phyloP scores from a whole-genome alignment of 2,113 vertebrate genomes.

The Peromyscus californicus region DNA sequence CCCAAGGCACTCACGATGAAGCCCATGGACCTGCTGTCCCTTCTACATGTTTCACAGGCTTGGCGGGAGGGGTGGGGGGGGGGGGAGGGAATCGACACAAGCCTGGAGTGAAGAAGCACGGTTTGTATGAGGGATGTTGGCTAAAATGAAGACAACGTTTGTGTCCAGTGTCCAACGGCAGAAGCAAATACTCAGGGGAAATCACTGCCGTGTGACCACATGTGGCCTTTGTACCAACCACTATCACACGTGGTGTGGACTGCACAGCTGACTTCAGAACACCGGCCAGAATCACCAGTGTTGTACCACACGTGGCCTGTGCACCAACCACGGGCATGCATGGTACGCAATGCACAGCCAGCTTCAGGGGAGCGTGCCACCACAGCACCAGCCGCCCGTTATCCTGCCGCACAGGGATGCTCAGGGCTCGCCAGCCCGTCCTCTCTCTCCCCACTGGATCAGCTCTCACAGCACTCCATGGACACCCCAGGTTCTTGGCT shows the following conservation, averaged over 20 bases:
- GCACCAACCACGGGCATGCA: not conserved
- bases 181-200: not conserved
- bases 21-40: not conserved
- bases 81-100: not conserved
- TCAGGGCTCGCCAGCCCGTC: not conserved
- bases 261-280: not conserved
- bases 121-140: not conserved
- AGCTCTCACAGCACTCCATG: not conserved
- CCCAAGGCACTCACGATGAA: not conserved
- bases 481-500: not conserved
- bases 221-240: not conserved
- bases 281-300: not conserved
- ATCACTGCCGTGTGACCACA: not conserved
- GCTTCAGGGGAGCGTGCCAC: not conserved
- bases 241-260: rapidly evolving
- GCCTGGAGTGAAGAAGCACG: not conserved
- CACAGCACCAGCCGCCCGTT: not conserved
- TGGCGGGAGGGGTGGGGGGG: not conserved
- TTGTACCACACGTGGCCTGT: not conserved
- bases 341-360: not conserved
- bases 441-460: not conserved
- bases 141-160: not conserved
- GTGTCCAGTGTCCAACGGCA: not conserved
- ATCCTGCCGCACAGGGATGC: not conserved
- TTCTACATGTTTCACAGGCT: not conserved